Base-by-base conservation (phyloP, 2,888 invertebrate species). In the Strigamia maritima region DNA sequence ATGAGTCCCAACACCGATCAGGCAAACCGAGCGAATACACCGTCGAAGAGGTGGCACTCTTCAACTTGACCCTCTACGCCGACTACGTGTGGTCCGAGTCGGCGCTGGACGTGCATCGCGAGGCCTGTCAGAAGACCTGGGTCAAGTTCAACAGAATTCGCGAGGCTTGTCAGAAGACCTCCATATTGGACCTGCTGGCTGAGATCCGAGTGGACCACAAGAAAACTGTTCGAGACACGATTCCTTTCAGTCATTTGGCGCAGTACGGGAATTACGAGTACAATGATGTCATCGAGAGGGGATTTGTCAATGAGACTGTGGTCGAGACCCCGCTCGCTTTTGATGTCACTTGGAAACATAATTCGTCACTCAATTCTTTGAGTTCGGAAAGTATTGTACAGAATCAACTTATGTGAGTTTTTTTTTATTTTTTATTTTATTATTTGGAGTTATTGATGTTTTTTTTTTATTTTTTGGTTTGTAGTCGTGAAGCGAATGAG, bases 171-270 rank as follows among this genome's bases (percentile, higher is more conserved):
- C 16, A 40, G 10, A 35, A 40, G 44, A 76, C 76, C 8, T 76
- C 76, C 19, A 26, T 76, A 7, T 26, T 76, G 19, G 76, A 76
- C 40, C 38, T 40, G 6, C 19, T 76, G 44, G 76, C 76, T 26
- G 40, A 76, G 35, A 24, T 76, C 7, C 31, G 40, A 22, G n/a
- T 40, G 10, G 40, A 76, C n/a, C 35, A 40, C 8, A 76, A 76
- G 76, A 76, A 76, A 22, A 76, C 76, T 14, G 76, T 76, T 12
- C 6, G 35, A 35, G 76, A 76, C 38, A 76, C 76, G 7, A 76
- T 76, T 19, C 76, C 76, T 10, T 76, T 76, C 38, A 76, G 76
- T 40, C 76, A 76, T 76, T 76, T 76, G 76, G 76, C 76, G 7
- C 35, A 76, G 26, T 76, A 76, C 35, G 35, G 38, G 12, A 76